These are phyloP conservation scores for Leuciscus waleckii DNA, from an alignment of 2,797 vertebrate genomes.

Conservation along the genomic window DNA sequence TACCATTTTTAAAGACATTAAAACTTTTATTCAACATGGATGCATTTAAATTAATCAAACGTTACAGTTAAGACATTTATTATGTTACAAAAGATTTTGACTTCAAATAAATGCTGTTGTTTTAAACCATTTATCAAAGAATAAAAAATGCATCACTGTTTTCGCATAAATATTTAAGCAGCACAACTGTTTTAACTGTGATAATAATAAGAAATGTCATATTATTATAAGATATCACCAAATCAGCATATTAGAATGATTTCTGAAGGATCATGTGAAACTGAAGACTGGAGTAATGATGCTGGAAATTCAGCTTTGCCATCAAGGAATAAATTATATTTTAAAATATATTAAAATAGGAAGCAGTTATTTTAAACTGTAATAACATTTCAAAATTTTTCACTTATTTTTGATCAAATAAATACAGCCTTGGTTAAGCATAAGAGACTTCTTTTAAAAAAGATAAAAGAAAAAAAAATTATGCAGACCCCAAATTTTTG, in stretches of 20 bases:
- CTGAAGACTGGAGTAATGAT: not conserved
- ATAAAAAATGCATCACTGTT: not conserved
- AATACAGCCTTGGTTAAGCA: not conserved
- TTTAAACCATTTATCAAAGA: not conserved
- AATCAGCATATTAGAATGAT: not conserved
- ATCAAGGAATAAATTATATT: not conserved
- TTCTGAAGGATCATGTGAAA: not conserved
- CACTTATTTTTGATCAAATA: not conserved
- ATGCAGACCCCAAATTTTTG: not conserved
- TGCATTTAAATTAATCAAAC: not conserved
- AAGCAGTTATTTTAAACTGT: not conserved
- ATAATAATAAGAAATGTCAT: not conserved
- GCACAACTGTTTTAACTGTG: not conserved
- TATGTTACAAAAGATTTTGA: not conserved
- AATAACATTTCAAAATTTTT: not conserved
- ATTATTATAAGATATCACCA: not conserved
- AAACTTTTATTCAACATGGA: not conserved
- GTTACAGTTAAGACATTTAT: not conserved
- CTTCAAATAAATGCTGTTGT: not conserved
- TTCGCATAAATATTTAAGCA: not conserved
- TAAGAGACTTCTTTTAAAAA: not conserved
- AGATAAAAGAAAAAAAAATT: not conserved
- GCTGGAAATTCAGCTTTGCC: not conserved
- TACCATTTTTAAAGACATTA: not conserved
- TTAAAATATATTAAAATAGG: not conserved